Evolutionary conservation across 2,113 vertebrate genomes (phyloP).

Genomic region (Lophotis ruficrista): DNA sequence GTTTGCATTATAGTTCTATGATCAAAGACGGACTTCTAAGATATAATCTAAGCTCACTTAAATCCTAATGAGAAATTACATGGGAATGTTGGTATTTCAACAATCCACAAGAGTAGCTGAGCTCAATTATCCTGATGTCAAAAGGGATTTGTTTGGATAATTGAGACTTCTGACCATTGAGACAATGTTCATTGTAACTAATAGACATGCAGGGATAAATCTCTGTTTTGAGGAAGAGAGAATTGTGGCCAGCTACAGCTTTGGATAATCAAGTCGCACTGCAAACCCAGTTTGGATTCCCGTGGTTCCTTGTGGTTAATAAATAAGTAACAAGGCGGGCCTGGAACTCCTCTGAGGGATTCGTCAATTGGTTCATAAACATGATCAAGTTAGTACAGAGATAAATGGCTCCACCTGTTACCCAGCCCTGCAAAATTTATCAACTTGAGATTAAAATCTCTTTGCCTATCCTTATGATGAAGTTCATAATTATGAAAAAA

Average conservation of each 20-base stretch:
- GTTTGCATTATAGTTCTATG: constrained; percentile 40
- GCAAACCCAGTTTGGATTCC: background rate
- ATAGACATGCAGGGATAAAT: constrained; percentile 28
- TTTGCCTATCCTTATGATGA: constrained; percentile 53
- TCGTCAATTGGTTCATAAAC: background rate
- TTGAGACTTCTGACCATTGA: constrained; percentile 61
- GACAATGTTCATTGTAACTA: constrained; percentile 46
- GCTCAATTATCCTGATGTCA: constrained; percentile 51
- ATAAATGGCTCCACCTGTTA: constrained; percentile 38
- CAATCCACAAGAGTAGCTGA: constrained; percentile 55
- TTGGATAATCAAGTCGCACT: background rate
- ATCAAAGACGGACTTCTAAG: constrained; percentile 51
- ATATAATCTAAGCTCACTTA: constrained; percentile 58
- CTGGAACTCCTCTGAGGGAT: constrained; percentile 6
- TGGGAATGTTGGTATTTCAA: constrained; percentile 63
- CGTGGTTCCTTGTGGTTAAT: constrained; percentile 17
- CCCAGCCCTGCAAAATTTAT: constrained; percentile 58
- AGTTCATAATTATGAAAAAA: constrained; percentile 65
- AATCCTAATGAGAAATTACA: constrained; percentile 67
- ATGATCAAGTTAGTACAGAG: constrained; percentile 7
- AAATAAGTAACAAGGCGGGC: background rate
- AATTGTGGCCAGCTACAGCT: background rate
- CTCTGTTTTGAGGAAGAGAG: constrained; percentile 10
- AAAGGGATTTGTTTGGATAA: constrained; percentile 63
- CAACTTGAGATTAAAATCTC: constrained; percentile 57